Evolutionary conservation across 1,140 invertebrate genomes (phyloP).

Genomic region (Drosophila gunungcola): DNA sequence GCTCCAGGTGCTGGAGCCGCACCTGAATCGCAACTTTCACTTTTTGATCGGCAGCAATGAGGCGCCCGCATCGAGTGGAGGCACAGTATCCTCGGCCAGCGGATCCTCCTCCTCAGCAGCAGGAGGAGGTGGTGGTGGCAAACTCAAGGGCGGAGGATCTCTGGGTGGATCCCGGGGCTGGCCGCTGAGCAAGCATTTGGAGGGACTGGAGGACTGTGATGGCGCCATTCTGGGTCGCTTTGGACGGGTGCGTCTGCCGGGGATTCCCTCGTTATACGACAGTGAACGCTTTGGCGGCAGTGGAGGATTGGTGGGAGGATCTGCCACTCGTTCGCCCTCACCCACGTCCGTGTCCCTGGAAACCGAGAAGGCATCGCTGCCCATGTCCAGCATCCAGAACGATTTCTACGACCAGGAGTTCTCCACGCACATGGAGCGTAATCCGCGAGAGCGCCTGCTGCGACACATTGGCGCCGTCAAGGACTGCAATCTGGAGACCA

Average conservation of each 20-base stretch:
- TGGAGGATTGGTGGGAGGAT: constrained; percentile 7
- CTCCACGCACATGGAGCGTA: constrained; percentile 86
- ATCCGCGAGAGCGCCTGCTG: constrained; percentile 59
- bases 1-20: constrained; percentile 94
- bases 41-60: constrained; percentile 84
- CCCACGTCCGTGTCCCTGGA: constrained; percentile 56
- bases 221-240: constrained; percentile 89
- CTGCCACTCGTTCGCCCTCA: constrained; percentile 5
- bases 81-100: not conserved
- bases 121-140: constrained; percentile 38
- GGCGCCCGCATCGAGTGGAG: constrained; percentile 68
- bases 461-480: constrained; percentile 50
- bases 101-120: constrained; percentile 4
- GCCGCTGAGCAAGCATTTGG: constrained; percentile 20
- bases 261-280: constrained; percentile 75
- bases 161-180: constrained; percentile 21
- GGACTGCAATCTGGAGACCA: constrained; percentile 67
- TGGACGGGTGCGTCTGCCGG: constrained; percentile 89
- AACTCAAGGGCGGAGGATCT: constrained; percentile 46
- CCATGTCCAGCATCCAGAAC: constrained; percentile 89
- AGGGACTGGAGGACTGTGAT: constrained; percentile 24
- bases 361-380: constrained; percentile 14
- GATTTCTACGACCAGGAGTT: constrained; percentile 98
- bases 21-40: constrained; percentile 92
- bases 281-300: constrained; percentile 74